Base-by-base conservation (phyloP, 2,888 invertebrate species). In the Magallana nippona region DNA sequence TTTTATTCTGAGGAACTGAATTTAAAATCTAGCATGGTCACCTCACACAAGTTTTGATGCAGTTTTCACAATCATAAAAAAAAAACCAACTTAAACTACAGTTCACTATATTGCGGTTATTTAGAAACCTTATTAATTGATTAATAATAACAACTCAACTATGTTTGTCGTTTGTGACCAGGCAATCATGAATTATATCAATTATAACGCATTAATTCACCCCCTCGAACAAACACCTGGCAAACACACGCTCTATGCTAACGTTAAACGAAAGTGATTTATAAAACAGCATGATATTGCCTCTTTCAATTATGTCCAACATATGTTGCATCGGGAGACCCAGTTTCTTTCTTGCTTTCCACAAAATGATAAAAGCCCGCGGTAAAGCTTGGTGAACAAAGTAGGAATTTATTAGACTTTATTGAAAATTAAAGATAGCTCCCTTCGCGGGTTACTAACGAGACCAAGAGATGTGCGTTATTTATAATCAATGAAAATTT, bases 401-500 rank as follows among this genome's bases (percentile, higher is more conserved):
- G 71, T 71, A 71, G 71, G 71, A 71, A 71, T 71, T 71, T 71
- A 71, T 71, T 71, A 71, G 71, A 71, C 71, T 71, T 71, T 71
- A 71, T 71, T 71, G 71, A 71, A 71, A 71, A 71, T 71, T 71
- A 71, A 71, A 71, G 71, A 71, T 71, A 71, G 71, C 71, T 11
- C 22, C 71, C 71, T 71, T 71, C 57, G 27, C 22, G 55, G n/a
- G 56, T 57, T 82, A 55, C 82, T 71, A 71, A 27, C 71, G 58
- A 55, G 63, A 27, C 82, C 1, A 13, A 82, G 55, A 82, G 82
- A 82, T 82, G 60, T 71, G 19, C 63, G 82, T 60, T 71, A 82
- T 82, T 63, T 19, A 82, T 71, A 62, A 44, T 55, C 56, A 32
- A 60, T 60, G 55, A 60, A 82, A 82, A 82, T 63, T 82, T 63